Evolutionary conservation across 2,797 vertebrate genomes (phyloP).

Genomic region (Molossus molossus): DNA sequence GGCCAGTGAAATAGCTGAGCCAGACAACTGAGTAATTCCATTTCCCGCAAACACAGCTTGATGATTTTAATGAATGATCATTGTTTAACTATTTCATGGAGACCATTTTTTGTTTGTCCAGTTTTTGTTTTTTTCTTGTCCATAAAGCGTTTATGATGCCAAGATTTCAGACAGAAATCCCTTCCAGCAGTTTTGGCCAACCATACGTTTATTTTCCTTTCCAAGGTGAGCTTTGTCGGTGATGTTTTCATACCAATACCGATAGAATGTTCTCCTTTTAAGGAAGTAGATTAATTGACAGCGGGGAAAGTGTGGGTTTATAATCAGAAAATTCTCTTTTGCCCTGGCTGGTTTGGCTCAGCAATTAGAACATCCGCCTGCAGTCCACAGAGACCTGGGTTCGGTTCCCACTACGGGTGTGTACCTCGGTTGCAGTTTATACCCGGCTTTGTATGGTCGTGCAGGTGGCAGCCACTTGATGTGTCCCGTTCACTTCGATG

Average conservation of each 20-base stretch:
- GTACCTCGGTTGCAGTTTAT: too few species aligned
- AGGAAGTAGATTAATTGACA: slow-evolving; percentile 47
- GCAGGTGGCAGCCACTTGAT: too few species aligned
- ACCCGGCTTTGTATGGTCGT: too few species aligned
- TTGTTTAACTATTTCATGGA: slow-evolving; percentile 37
- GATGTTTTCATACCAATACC: neutral
- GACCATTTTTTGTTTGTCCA: neutral
- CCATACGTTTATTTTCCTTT: neutral
- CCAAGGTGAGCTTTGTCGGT: neutral
- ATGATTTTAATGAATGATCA: slow-evolving; percentile 62
- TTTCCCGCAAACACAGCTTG: neutral
- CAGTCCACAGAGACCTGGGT: too few species aligned
- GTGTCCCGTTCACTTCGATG: too few species aligned
- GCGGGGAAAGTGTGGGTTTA: neutral
- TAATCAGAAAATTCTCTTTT: neutral
- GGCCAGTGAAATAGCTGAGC: neutral
- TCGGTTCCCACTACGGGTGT: too few species aligned
- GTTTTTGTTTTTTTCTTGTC: too few species aligned
- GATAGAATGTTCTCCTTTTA: neutral
- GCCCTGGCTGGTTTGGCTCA: too few species aligned
- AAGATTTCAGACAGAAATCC: slow-evolving; percentile 51
- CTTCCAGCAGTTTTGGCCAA: neutral
- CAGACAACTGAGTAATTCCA: neutral
- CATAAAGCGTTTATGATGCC: neutral
- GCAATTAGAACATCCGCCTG: too few species aligned